Base-by-base conservation (phyloP, 1,140 invertebrate genomes). In the Drosophila trapezifrons region DNA sequence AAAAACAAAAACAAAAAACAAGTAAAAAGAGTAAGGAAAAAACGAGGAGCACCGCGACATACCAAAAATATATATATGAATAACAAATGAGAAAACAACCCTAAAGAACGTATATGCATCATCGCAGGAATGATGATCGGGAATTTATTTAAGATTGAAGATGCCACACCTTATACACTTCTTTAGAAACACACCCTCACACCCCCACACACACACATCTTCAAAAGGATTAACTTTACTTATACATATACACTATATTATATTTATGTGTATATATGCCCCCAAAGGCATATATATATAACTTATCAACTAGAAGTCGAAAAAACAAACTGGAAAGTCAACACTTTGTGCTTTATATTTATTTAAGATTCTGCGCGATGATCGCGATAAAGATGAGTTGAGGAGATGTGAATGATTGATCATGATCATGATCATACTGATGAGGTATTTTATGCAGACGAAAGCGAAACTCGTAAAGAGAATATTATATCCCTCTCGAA, bases 321-420 rank as follows among this genome's bases (percentile, higher is more conserved):
- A 74, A 54, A 37, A 43, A 59, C 38, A 70, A 76, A 82, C 71
- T 76, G 59, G 81, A 82, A 86, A 86, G 78, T 82, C 64, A 86
- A 86, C 80, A 87, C 83, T 87, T 87, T 86, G 83, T 87, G 83
- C 83, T 87, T 89, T 87, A 89, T 87, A 89, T 69, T 84, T 73
- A 75, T 87, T 87, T 87, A 90, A 84, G 85, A 73, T 69, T 69
- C 62, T 45, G 35, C 17, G 42, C 45, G 38, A 73, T n/a, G 69
- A 74, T 51, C 64, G 42, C 42, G 51, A 45, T 55, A 38, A 58
- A 42, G 62, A 25, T 45, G 27, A 27, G 18, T 52, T 52, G 29
- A 35, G 29, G 1, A 32, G 1, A 32, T 6, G 22, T 1, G 54
- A 62, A 54, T 9, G 27, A 54, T 32, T 32, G 10, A 38, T 17